Conservation (phyloP, 2,113 vertebrate genomes). For the Gopherus flavomarginatus region DNA sequence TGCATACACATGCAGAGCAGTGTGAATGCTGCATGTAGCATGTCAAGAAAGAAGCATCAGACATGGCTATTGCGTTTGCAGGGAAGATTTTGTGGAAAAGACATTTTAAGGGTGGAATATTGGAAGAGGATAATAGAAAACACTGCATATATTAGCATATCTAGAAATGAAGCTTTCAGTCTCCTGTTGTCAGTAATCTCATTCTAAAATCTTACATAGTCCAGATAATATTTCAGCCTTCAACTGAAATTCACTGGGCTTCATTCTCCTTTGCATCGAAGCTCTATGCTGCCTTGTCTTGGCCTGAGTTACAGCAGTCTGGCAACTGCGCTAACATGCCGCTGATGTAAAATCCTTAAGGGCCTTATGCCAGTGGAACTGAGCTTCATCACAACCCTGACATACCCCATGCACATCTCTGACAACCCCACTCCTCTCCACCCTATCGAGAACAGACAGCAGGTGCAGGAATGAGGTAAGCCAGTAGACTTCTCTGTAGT, state of each 20-base stretch:
- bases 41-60: slow-evolving; percentile 41
- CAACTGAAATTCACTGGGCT: background rate
- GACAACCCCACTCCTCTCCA: too few species aligned
- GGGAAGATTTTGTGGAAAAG: background rate
- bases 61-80: slow-evolving; percentile 50
- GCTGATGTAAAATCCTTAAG: background rate
- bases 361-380: background rate
- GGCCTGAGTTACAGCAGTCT: background rate
- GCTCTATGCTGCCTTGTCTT: background rate
- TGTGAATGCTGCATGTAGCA: slow-evolving; percentile 34
- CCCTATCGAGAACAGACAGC: background rate
- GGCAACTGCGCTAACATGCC: background rate
- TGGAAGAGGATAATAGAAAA: background rate
- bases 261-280: background rate
- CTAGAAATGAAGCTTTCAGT: background rate
- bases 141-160: background rate
- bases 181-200: background rate
- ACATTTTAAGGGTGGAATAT: background rate
- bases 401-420: background rate
- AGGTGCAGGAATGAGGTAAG: background rate
- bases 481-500: background rate
- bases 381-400: background rate
- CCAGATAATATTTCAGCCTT: background rate
- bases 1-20: slow-evolving; percentile 56
- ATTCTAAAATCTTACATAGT: background rate